Evolutionary conservation across 2,888 invertebrate genomes (phyloP).

Genomic region (Ctena decussata): DNA sequence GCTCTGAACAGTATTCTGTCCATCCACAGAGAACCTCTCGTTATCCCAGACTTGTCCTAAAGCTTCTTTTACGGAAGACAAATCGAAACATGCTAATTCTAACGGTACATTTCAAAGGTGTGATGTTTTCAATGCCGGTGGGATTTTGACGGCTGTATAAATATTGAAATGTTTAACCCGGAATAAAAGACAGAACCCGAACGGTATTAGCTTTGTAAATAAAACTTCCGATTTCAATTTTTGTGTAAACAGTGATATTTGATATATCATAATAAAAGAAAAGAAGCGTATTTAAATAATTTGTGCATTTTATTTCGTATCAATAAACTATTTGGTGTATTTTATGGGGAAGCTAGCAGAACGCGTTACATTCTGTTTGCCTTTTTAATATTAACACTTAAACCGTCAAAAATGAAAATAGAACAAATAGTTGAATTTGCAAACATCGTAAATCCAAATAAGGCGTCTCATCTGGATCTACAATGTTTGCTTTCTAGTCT

Average conservation of each 20-base stretch:
- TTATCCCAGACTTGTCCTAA: not conserved
- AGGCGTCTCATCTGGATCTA: no score
- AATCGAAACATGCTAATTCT: conserved; percentile 11
- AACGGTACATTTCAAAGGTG: conserved; percentile 17
- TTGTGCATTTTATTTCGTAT: conserved; percentile 6
- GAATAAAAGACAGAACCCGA: not conserved
- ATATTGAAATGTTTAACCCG: conserved; percentile 8
- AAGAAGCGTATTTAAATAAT: conserved; percentile 12
- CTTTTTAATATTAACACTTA: no score
- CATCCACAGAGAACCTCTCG: not conserved
- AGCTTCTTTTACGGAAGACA: no score
- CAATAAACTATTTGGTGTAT: not conserved
- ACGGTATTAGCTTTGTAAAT: not conserved
- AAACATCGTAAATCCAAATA: no score
- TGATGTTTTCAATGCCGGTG: not conserved
- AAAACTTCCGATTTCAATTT: conserved; percentile 16
- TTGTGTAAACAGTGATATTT: not conserved
- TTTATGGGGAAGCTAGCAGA: not conserved
- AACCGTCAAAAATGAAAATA: no score
- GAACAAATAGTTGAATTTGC: no score
- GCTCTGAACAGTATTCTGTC: no score
- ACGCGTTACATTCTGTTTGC: conserved; percentile 1
- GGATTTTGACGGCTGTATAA: conserved; percentile 4
- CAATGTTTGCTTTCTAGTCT: no score
- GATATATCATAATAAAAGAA: not conserved